These are phyloP conservation scores for Papilio dardanus DNA, from an alignment of 1,140 invertebrate genomes.

Conservation along the genomic window DNA sequence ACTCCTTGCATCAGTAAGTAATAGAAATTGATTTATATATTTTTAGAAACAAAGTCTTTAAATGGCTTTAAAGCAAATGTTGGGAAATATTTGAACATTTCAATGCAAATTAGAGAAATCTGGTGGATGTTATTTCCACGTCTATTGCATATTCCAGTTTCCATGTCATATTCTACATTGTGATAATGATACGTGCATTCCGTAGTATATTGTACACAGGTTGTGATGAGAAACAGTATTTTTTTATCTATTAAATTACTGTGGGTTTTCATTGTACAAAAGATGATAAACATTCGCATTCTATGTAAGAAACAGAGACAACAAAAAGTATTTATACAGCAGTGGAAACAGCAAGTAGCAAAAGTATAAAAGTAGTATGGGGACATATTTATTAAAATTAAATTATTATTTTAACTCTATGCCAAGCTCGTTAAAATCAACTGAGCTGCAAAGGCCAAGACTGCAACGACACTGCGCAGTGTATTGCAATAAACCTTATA, in stretches of 20 bases:
- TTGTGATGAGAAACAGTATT: background rate
- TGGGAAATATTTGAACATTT: background rate
- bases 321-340: background rate
- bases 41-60: no score
- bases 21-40: no score
- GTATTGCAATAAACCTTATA: slow-evolving; percentile 57
- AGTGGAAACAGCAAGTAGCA: no score
- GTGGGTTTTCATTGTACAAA: no score
- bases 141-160: slow-evolving; percentile 6
- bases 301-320: background rate
- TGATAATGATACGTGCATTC: background rate
- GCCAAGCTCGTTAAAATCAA: slow-evolving; percentile 9
- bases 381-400: background rate
- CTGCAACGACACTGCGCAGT: slow-evolving; percentile 34
- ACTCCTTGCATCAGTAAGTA: no score
- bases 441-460: slow-evolving; percentile 18
- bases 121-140: background rate
- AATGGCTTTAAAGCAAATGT: no score
- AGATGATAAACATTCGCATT: no score
- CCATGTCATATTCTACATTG: background rate
- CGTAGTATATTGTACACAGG: background rate
- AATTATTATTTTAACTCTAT: background rate
- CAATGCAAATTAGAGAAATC: background rate
- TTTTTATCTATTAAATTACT: no score
- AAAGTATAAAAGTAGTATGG: background rate